phyloP scores from a whole-genome alignment of 2,113 vertebrate species.

The Crotalus horridus region DNA sequence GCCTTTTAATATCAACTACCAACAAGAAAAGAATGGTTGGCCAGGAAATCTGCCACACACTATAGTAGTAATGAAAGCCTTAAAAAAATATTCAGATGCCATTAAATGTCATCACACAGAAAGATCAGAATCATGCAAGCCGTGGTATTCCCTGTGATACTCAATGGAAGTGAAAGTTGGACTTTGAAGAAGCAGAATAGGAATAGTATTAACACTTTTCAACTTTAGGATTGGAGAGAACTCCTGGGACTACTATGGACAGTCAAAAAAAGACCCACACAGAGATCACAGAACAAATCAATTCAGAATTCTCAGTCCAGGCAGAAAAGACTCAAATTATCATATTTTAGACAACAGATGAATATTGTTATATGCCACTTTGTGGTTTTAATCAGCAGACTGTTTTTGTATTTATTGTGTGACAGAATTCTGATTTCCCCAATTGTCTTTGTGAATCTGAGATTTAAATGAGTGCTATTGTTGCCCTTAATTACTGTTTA shows the following conservation, averaged over 20 bases:
- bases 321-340: background rate
- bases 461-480: background rate
- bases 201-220: background rate
- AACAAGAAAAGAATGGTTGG: background rate
- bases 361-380: background rate
- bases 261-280: background rate
- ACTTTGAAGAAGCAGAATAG: background rate
- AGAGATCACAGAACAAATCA: background rate
- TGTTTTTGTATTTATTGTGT: background rate
- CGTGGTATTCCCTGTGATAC: background rate
- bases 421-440: background rate
- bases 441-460: background rate
- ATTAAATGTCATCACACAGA: background rate
- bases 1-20: background rate
- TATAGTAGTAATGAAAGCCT: background rate
- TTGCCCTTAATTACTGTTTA: background rate
- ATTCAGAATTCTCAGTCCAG: background rate
- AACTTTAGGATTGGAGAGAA: background rate
- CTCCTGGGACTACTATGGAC: background rate
- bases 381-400: background rate
- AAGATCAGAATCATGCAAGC: background rate
- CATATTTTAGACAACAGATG: background rate
- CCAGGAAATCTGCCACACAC: background rate
- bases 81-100: background rate
- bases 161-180: background rate